These are phyloP conservation scores for Echinops telfairi DNA, from an alignment of 2,113 vertebrate genomes.

Conservation along the genomic window DNA sequence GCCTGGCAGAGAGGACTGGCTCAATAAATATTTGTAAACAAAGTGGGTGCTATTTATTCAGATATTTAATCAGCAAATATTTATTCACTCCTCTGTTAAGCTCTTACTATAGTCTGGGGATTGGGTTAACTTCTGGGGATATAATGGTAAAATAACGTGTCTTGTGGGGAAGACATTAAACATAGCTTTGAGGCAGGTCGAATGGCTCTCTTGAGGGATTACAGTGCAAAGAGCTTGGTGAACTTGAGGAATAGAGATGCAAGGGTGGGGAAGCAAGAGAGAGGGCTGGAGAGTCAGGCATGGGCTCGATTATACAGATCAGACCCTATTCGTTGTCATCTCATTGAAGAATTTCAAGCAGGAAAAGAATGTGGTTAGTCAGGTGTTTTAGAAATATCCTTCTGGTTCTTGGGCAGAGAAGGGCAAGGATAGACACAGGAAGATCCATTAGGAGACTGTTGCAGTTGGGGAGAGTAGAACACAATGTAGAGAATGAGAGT, in stretches of 20 bases:
- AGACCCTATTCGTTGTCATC: neutral
- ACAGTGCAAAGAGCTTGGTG: neutral
- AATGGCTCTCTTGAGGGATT: neutral
- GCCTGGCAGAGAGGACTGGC: neutral
- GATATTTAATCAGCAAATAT: slow-evolving; percentile 34
- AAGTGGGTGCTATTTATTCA: neutral
- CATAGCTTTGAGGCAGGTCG: neutral
- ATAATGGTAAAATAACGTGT: neutral
- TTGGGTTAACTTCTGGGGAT: neutral
- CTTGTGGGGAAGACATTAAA: neutral
- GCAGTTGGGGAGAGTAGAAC: no score
- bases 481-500: neutral
- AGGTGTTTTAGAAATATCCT: neutral
- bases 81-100: slow-evolving; percentile 57
- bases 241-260: neutral
- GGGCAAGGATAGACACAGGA: neutral
- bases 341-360: neutral
- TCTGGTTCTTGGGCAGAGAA: neutral
- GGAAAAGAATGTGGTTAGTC: neutral
- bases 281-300: neutral
- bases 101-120: neutral
- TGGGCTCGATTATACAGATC: neutral
- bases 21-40: slow-evolving; percentile 32
- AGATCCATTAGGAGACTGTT: neutral
- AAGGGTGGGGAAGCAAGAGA: neutral